These are phyloP conservation scores for Lycorma delicatula DNA, from an alignment of 1,140 invertebrate species.

Conservation along the genomic window DNA sequence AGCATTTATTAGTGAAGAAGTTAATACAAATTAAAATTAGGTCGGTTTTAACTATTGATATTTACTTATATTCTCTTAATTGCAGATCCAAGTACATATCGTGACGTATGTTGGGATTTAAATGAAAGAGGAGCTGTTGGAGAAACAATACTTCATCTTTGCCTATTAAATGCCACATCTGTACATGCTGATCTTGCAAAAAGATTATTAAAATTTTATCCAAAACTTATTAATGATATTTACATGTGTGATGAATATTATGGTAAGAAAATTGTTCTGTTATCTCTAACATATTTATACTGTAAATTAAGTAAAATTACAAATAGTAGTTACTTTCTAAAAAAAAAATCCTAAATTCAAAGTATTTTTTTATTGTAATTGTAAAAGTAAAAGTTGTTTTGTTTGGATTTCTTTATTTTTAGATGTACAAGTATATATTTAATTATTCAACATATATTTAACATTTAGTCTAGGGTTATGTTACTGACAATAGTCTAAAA, in stretches of 20 bases:
- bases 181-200: constrained; percentile 90
- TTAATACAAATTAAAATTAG: too few relatives aligned
- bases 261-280: too few relatives aligned
- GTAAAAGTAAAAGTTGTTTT: neutral
- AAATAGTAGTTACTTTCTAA: too few relatives aligned
- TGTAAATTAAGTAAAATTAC: too few relatives aligned
- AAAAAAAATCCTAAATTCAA: neutral
- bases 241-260: constrained; percentile 97
- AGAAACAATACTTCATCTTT: constrained; percentile 89
- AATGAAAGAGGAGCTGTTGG: constrained; percentile 90
- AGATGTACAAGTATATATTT: too few relatives aligned
- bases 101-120: constrained; percentile 87
- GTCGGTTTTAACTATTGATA: too few relatives aligned
- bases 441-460: too few relatives aligned
- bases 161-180: constrained; percentile 82
- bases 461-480: too few relatives aligned
- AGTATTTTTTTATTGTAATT: neutral
- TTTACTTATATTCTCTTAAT: neutral
- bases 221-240: constrained; percentile 91
- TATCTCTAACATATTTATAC: too few relatives aligned
- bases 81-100: constrained; percentile 55
- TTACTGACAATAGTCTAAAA: too few relatives aligned
- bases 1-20: too few relatives aligned
- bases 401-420: neutral
- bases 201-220: constrained; percentile 80